These are phyloP conservation scores for Hesperophylax magnus DNA, from an alignment of 1,140 invertebrate genomes.

Conservation along the genomic window DNA sequence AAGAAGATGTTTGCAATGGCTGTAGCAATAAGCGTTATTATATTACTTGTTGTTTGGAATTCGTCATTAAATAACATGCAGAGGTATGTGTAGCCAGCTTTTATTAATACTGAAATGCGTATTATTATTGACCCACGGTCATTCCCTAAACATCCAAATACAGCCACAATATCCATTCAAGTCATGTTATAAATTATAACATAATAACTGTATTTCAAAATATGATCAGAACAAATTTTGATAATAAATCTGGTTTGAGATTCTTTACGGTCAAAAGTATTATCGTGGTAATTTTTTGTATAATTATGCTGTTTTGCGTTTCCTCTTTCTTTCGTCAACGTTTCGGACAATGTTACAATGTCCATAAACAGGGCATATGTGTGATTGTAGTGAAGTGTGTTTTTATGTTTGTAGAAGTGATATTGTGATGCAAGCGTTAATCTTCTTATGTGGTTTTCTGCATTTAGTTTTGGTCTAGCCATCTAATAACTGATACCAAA, in stretches of 20 bases:
- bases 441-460: too few relatives aligned
- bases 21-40: slow-evolving; percentile 38
- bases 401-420: too few relatives aligned
- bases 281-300: background rate
- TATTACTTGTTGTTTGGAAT: slow-evolving; percentile 49
- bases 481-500: too few relatives aligned
- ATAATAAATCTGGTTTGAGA: background rate
- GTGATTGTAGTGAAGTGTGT: too few relatives aligned
- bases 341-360: too few relatives aligned
- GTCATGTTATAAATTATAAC: background rate
- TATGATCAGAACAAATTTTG: too few relatives aligned
- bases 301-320: too few relatives aligned
- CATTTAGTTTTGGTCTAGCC: too few relatives aligned
- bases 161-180: background rate
- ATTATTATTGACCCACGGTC: background rate
- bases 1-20: slow-evolving; percentile 54
- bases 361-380: too few relatives aligned
- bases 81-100: slow-evolving; percentile 38
- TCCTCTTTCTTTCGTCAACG: too few relatives aligned
- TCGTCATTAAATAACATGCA: slow-evolving; percentile 44
- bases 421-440: too few relatives aligned
- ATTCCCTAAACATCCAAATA: background rate
- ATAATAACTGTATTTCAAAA: too few relatives aligned
- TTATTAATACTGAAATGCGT: background rate
- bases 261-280: background rate